Evolutionary conservation across 2,797 vertebrate genomes (phyloP).

Genomic region (Yasuhikotakia modesta): DNA sequence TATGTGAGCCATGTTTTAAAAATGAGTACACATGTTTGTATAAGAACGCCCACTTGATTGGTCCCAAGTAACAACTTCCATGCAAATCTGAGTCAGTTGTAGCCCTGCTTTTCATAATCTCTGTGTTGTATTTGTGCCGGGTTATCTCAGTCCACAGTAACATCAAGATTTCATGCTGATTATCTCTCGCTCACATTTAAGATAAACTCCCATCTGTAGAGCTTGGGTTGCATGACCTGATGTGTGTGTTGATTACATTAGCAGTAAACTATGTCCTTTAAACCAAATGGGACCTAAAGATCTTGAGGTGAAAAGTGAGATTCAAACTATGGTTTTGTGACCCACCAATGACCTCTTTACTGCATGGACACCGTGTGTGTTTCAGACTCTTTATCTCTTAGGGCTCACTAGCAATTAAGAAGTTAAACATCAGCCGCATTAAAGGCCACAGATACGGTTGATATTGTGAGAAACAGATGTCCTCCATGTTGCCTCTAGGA

Average conservation of each 20-base stretch:
- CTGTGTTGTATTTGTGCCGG: slow-evolving; percentile 12
- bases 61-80: not conserved
- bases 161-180: slow-evolving; percentile 25
- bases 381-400: not conserved
- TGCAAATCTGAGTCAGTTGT: slow-evolving; percentile 3
- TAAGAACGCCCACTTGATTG: not conserved
- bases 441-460: slow-evolving; percentile 5
- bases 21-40: slow-evolving; percentile 3
- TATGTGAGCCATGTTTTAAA: slow-evolving; percentile 8
- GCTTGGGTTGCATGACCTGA: slow-evolving; percentile 65
- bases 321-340: slow-evolving; percentile 76
- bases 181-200: slow-evolving; percentile 58
- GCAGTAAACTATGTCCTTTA: slow-evolving; percentile 70
- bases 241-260: slow-evolving; percentile 74
- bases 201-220: slow-evolving; percentile 62
- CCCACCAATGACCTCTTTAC: slow-evolving; percentile 69
- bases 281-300: slow-evolving; percentile 76
- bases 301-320: slow-evolving; percentile 71
- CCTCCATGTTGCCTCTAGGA: slow-evolving; percentile 3
- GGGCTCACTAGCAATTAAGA: slow-evolving; percentile 52
- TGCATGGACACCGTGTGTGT: slow-evolving; percentile 66
- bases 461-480: slow-evolving; percentile 18
- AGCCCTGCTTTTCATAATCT: slow-evolving; percentile 25
- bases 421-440: slow-evolving; percentile 48
- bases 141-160: slow-evolving; percentile 29